These are phyloP conservation scores for Papilio gigon DNA, from an alignment of 2,888 invertebrate species.

Conservation along the genomic window DNA sequence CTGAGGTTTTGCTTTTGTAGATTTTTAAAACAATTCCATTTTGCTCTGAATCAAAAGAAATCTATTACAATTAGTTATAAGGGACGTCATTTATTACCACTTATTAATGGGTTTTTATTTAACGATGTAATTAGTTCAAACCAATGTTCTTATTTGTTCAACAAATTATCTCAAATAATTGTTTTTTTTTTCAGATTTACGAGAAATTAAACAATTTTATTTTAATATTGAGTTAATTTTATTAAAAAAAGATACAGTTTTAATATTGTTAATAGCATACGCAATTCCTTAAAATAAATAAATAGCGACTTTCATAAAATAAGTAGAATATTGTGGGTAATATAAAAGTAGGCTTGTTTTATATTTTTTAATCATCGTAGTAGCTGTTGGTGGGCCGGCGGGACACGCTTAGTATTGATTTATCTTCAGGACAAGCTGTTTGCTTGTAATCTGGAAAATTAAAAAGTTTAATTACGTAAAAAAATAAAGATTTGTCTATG, in stretches of 20 bases:
- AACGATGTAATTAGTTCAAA: too few relatives aligned
- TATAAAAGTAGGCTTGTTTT: neutral
- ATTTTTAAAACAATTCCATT: too few relatives aligned
- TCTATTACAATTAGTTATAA: too few relatives aligned
- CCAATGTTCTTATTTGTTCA: too few relatives aligned
- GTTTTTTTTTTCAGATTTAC: neutral
- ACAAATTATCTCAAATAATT: neutral
- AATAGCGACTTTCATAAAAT: neutral
- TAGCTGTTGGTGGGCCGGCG: conserved; percentile 72
- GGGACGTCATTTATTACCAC: too few relatives aligned
- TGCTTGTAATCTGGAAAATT: conserved; percentile 73
- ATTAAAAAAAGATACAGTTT: neutral
- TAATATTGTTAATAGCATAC: neutral
- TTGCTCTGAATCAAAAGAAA: too few relatives aligned
- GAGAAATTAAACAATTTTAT: neutral
- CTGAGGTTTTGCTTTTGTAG: too few relatives aligned
- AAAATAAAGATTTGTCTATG: too few relatives aligned
- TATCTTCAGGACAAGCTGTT: conserved; percentile 72
- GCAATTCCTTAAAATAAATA: neutral
- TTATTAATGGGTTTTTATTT: too few relatives aligned
- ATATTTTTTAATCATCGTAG: conserved; percentile 63
- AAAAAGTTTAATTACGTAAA: conserved; percentile 29
- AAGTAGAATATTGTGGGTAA: conserved; percentile 44
- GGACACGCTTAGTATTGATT: conserved; percentile 68
- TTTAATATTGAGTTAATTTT: neutral